Base-by-base conservation (phyloP, 2,888 invertebrate species). In the Rhyacophila evoluta region DNA sequence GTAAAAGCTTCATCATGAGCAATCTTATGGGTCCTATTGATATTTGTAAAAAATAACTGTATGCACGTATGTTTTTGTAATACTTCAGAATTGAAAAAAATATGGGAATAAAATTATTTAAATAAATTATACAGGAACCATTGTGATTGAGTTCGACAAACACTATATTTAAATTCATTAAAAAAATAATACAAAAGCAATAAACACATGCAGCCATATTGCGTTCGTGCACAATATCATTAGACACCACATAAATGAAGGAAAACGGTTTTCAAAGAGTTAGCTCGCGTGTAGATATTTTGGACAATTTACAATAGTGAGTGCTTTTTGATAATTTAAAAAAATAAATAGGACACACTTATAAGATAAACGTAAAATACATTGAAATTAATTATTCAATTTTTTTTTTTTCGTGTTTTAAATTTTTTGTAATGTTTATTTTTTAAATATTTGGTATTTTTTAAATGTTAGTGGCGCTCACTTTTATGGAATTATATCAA, bases 151-250 rank as follows among this genome's bases (percentile, higher is more conserved):
- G 19, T 55, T 33, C 4, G 12, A 39, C 15, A 15, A 55, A 19
- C 25, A 8, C 55, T 55, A 19, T 55, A 55, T 55, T 55, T 55
- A 55, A 19, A 55, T 12, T 55, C 8, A 10, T 55, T 25, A 25
- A 41, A 41, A 41, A 41, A 41, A 55, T 4, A 33, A 33, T 33
- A 33, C 19, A 55, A 55, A 55, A 55, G 55, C 25, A 55, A 55
- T 55, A 55, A 19, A 55, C 19, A 55, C 55, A 55, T 19, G 55
- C 55, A 55, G 55, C 55, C 55, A 55, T 55, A 55, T 55, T 55
- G 55, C 55, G 19, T 55, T 55, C 55, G 55, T 55, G 55, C 55
- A 55, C 55, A 55, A 55, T 55, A 55, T 55, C 55, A 55, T 55
- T 55, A 55, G 55, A 55, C 55, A 55, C 55, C 55, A 25, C 55